Evolutionary conservation across 2,113 vertebrate species (phyloP).

Genomic region (Microtus montanus): DNA sequence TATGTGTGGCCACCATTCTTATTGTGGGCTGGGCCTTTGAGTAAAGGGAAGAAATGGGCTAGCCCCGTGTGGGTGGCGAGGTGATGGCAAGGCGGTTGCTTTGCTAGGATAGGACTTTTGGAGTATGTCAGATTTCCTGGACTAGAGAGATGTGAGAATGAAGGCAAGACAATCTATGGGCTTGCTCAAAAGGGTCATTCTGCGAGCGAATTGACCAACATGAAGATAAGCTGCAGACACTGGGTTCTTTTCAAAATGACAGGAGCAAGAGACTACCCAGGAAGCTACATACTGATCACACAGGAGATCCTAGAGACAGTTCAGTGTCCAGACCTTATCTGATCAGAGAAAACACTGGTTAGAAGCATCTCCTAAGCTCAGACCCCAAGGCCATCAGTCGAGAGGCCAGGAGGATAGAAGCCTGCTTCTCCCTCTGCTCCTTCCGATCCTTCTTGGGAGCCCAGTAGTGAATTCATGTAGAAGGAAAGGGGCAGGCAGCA

Average conservation of each 20-base stretch:
- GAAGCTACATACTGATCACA: background rate
- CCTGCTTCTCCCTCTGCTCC: background rate
- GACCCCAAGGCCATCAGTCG: background rate
- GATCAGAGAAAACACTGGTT: background rate
- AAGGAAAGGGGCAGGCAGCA: background rate
- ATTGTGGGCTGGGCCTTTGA: background rate
- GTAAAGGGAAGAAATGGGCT: background rate
- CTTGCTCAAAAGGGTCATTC: background rate
- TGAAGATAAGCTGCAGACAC: background rate
- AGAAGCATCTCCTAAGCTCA: background rate
- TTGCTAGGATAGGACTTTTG: background rate
- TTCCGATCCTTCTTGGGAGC: background rate
- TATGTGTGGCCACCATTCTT: background rate
- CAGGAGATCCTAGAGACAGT: background rate
- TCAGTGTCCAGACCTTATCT: background rate
- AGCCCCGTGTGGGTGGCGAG: background rate
- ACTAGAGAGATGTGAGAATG: background rate
- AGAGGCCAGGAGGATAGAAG: background rate
- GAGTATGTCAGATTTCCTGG: background rate
- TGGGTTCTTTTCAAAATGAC: background rate
- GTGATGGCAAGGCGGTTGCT: too few species aligned
- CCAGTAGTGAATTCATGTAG: background rate
- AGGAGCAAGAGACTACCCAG: background rate
- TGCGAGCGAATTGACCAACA: background rate
- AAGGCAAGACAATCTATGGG: background rate